Evolutionary conservation across 1,140 invertebrate species (phyloP).

Genomic region (Parasteatoda tepidariorum): DNA sequence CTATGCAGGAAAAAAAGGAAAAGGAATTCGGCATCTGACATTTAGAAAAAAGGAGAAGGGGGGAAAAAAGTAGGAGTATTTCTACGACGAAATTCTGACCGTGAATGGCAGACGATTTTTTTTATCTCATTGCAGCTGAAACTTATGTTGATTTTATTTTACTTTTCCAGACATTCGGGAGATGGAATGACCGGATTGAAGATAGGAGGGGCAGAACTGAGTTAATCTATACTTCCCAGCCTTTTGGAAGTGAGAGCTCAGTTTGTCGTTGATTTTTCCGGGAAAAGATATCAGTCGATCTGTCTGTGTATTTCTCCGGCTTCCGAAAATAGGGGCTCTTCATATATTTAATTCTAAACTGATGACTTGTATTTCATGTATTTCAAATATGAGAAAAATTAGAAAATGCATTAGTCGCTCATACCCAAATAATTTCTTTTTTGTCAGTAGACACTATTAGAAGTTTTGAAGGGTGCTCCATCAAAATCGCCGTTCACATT

Average conservation of each 20-base stretch:
- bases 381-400: too few species aligned
- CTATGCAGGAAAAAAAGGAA: neutral
- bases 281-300: neutral
- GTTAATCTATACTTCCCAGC: conserved; percentile 23
- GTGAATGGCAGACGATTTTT: neutral
- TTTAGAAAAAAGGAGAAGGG: neutral
- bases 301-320: conserved; percentile 1
- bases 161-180: conserved; percentile 9
- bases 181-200: neutral
- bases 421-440: too few species aligned
- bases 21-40: conserved; percentile 16
- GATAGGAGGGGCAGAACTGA: neutral
- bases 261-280: neutral
- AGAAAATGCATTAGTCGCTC: too few species aligned
- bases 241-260: conserved; percentile 18
- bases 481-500: too few species aligned
- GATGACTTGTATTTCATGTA: neutral
- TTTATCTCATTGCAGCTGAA: neutral
- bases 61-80: neutral
- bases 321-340: neutral
- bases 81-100: neutral
- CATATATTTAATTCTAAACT: neutral
- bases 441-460: too few species aligned
- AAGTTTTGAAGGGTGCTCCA: too few species aligned
- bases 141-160: conserved; percentile 25